Evolutionary conservation across 2,797 vertebrate species (phyloP), one percentile per base, ranked within the genome.

Genomic region (Coreius guichenoti): DNA sequence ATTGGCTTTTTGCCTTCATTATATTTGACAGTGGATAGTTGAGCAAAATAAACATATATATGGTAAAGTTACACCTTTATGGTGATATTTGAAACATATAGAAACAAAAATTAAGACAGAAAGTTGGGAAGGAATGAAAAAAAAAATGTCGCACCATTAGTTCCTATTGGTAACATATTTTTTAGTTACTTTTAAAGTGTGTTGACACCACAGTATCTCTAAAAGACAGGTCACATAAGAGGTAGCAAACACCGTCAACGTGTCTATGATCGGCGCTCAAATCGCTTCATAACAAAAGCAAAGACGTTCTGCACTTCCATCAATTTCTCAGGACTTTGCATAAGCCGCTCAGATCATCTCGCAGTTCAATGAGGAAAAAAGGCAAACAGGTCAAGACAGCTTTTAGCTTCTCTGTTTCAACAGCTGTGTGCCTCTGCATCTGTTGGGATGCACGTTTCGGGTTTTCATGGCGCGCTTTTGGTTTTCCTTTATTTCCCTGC

Each of bases 361-460:
- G 82, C 82, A 93, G 93, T 93, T 94, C 92, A 93, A 93, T 94
- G 93, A 93, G 93, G 90, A 93, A 94, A 93, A 93, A 92, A 63
- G 83, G 69, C 61, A 49, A 70, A 88, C 90, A 88, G 80, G 91
- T 90, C 92, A 90, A 94, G 94, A 95, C 94, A 94, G 93, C 93
- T 93, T 93, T 83, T 92, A 93, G 92, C 92, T 90, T 87, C 58
- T 74, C 51, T 31, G 63, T 58, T 85, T 76, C 73, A 70, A 58
- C 54, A 74, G 77, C 78, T 65, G 82, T 77, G 26, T 54, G 63
- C 68, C 75, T 45, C 45, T 83, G 58, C 78, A 90, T 87, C 76
- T 85, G 77, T 85, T 72, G 54, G 54, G 76, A 80, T 61, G 65
- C 67, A 47, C 51, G 14, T 84, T 86, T 89, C 54, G 82, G 91